phyloP scores from a whole-genome alignment of 35 echinoderm and acorn worm genomes.

The Antedon bifida region DNA sequence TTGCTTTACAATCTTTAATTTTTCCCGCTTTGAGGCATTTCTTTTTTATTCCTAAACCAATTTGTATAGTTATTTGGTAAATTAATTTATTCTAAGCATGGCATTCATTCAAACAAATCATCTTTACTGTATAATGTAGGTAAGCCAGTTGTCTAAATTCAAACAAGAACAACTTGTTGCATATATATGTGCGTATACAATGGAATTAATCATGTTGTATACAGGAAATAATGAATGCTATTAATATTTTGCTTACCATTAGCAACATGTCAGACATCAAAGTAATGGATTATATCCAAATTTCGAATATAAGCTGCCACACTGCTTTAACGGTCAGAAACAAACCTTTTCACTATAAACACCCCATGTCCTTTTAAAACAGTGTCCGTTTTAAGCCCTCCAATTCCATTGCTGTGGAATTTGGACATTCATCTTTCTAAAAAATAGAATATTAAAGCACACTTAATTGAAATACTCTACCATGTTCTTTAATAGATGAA shows the following conservation, averaged over 20 bases:
- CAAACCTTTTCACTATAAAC: background rate
- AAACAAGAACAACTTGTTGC: too few species aligned
- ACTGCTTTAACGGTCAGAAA: background rate
- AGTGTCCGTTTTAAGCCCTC: background rate
- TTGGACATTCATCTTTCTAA: background rate
- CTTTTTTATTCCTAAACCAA: background rate
- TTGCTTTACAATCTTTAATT: background rate
- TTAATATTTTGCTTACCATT: background rate
- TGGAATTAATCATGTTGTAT: too few species aligned
- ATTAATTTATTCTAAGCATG: too few species aligned
- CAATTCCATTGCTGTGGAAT: background rate
- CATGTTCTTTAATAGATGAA: too few species aligned
- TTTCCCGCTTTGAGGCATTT: background rate
- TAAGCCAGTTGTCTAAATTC: too few species aligned
- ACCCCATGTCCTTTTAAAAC: background rate
- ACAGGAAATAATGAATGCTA: too few species aligned
- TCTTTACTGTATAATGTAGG: too few species aligned
- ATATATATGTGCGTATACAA: too few species aligned
- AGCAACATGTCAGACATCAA: background rate
- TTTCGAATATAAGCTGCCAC: background rate
- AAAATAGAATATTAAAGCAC: background rate
- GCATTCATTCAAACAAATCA: too few species aligned
- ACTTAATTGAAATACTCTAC: too few species aligned
- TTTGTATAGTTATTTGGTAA: too few species aligned
- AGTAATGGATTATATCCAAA: background rate